Conservation (phyloP, 1,140 invertebrate species). For the Leptinotarsa defecta region DNA sequence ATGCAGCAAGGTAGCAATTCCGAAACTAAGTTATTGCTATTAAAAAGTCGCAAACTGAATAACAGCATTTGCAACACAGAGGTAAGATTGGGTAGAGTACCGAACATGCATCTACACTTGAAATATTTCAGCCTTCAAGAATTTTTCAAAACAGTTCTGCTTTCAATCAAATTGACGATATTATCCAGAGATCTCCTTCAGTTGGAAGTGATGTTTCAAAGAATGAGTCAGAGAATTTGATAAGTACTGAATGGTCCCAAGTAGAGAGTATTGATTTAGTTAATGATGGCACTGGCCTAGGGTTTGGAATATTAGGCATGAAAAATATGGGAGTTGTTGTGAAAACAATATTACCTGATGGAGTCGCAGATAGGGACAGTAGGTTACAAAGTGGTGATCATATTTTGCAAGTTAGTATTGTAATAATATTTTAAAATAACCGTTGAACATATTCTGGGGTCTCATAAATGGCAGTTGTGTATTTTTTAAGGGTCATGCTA, state of each 20-base stretch:
- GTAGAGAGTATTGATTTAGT: slow-evolving; percentile 94
- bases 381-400: slow-evolving; percentile 93
- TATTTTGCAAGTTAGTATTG: slow-evolving; percentile 82
- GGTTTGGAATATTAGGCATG: slow-evolving; percentile 97
- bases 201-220: slow-evolving; percentile 75
- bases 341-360: slow-evolving; percentile 94
- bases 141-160: slow-evolving; percentile 80
- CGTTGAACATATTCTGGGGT: not conserved
- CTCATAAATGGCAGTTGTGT: not conserved
- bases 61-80: slow-evolving; percentile 84
- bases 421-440: not conserved
- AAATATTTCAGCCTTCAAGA: slow-evolving; percentile 69
- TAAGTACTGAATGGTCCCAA: slow-evolving; percentile 93
- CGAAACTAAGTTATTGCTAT: slow-evolving; percentile 87
- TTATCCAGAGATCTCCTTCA: slow-evolving; percentile 66
- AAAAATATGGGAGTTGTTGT: slow-evolving; percentile 95
- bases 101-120: not conserved
- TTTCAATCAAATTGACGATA: slow-evolving; percentile 62
- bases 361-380: slow-evolving; percentile 92
- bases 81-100: slow-evolving; percentile 47
- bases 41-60: slow-evolving; percentile 84
- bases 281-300: slow-evolving; percentile 93
- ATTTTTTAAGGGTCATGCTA: not conserved
- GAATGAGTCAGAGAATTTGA: slow-evolving; percentile 72
- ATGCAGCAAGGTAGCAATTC: slow-evolving; percentile 65